Conservation (phyloP, 2,113 vertebrate genomes). For the Callocephalon fimbriatum region DNA sequence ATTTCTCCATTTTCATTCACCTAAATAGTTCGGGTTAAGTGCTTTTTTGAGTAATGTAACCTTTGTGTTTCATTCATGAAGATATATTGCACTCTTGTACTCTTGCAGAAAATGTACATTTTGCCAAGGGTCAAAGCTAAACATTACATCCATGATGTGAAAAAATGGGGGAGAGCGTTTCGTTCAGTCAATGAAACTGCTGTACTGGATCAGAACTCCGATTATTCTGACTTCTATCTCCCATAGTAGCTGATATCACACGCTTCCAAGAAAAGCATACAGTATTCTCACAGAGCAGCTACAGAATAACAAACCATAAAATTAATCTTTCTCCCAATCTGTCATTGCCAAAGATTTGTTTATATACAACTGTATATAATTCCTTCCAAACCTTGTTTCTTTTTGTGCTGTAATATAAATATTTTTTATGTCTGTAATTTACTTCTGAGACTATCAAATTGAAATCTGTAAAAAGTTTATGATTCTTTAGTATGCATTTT, state of each 20-base stretch:
- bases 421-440: constrained; percentile 11
- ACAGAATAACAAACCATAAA: background rate
- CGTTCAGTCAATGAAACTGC: background rate
- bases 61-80: background rate
- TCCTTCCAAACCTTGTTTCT: background rate
- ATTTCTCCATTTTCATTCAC: background rate
- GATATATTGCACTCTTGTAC: background rate
- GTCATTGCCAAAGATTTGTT: background rate
- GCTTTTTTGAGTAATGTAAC: background rate
- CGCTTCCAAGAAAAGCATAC: background rate
- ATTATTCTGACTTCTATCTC: background rate
- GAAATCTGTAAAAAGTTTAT: background rate
- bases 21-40: background rate
- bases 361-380: background rate
- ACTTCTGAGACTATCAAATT: background rate
- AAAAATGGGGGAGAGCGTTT: background rate
- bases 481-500: background rate
- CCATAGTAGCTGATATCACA: background rate
- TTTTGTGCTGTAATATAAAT: background rate
- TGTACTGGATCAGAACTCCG: background rate
- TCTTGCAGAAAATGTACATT: background rate
- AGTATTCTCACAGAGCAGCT: background rate
- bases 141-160: background rate
- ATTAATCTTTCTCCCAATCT: background rate
- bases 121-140: background rate